Evolutionary conservation across 2,888 invertebrate species (phyloP).

Genomic region (Lepeophtheirus nordmannii): DNA sequence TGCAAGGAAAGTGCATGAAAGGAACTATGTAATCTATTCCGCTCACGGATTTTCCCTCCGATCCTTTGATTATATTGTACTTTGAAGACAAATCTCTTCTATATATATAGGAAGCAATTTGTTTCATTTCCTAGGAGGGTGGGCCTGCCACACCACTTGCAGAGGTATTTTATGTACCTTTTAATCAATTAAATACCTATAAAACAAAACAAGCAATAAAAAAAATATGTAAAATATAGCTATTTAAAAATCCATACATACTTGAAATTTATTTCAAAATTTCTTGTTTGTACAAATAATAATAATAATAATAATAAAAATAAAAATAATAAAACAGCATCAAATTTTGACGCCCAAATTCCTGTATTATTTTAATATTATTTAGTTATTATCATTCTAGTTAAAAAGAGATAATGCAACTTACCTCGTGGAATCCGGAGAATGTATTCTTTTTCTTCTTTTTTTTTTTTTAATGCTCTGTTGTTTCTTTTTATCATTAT

Average conservation of each 20-base stretch:
- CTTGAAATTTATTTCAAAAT: background rate
- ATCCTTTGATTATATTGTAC: no score
- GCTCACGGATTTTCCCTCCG: no score
- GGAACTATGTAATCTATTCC: no score
- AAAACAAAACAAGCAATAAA: background rate
- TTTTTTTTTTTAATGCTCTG: background rate
- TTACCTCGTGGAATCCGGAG: slow-evolving; percentile 1
- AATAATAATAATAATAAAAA: background rate
- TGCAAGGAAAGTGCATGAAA: no score
- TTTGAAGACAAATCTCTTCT: no score
- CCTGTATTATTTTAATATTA: background rate
- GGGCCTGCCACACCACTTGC: no score
- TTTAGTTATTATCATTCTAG: slow-evolving; percentile 7
- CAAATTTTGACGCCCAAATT: slow-evolving; percentile 6
- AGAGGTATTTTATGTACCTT: no score
- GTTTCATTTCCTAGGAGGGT: no score
- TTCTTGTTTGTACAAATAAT: background rate
- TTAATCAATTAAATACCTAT: background rate
- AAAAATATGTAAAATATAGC: background rate
- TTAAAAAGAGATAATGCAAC: background rate
- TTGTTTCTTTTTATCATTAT: background rate
- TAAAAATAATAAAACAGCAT: no score
- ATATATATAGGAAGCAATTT: no score
- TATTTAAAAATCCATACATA: background rate
- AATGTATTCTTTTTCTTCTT: background rate